Evolutionary conservation across 2,113 vertebrate genomes (phyloP).

Genomic region (Sinocyclocheilus anshuiensis): DNA sequence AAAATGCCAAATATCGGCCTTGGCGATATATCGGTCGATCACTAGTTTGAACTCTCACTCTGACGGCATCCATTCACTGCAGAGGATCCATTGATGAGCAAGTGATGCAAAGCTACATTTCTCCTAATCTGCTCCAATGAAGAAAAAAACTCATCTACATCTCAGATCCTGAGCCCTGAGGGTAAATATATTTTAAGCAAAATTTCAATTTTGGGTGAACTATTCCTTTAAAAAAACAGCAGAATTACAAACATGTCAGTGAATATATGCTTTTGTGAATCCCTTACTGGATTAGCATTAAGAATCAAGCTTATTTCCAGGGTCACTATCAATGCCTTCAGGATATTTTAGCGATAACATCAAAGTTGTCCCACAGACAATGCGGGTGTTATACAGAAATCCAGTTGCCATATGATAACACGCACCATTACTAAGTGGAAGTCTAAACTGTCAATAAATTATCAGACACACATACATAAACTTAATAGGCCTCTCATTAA

Average conservation of each 20-base stretch:
- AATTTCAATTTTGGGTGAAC: too few relatives aligned
- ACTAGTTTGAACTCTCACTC: too few relatives aligned
- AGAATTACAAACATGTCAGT: neutral
- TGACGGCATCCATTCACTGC: too few relatives aligned
- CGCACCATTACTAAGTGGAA: slow-evolving; percentile 25
- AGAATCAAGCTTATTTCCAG: neutral
- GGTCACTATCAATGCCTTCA: neutral
- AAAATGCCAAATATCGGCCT: too few relatives aligned
- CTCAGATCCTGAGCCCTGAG: too few relatives aligned
- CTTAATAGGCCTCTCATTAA: slow-evolving; percentile 49
- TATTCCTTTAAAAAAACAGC: neutral
- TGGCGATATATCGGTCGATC: too few relatives aligned
- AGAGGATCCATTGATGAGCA: too few relatives aligned
- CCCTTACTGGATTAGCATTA: neutral
- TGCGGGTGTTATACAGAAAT: neutral
- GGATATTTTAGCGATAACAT: neutral
- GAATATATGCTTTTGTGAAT: neutral
- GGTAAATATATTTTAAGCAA: too few relatives aligned
- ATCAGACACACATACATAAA: slow-evolving; percentile 20
- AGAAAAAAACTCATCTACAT: too few relatives aligned
- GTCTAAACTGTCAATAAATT: slow-evolving; percentile 18
- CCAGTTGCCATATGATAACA: neutral
- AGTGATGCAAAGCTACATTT: too few relatives aligned
- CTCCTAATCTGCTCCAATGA: too few relatives aligned
- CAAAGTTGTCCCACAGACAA: neutral